phyloP scores from a whole-genome alignment of 2,113 vertebrate species.

The Labrus mixtus region DNA sequence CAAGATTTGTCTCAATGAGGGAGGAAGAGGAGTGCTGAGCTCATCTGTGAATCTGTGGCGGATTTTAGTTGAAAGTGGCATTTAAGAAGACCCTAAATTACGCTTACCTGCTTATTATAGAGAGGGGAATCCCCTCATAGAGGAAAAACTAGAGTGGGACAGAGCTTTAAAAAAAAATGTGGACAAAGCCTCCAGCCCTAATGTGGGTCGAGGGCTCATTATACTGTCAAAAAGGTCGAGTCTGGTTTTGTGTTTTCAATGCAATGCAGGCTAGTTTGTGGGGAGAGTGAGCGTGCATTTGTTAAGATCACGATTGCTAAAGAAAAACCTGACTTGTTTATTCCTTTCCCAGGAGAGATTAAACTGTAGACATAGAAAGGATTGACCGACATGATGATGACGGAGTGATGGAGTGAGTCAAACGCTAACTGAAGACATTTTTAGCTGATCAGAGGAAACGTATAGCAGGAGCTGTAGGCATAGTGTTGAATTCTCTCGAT shows the following conservation, averaged over 20 bases:
- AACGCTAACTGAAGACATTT: constrained; percentile 20
- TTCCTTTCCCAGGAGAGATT: neutral
- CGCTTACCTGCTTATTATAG: neutral
- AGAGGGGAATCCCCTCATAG: neutral
- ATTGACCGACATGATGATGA: constrained; percentile 23
- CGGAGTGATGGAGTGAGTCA: constrained; percentile 48
- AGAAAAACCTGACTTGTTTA: too few species aligned
- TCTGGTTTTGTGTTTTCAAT: too few species aligned
- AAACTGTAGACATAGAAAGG: constrained; percentile 29
- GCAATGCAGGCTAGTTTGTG: too few species aligned
- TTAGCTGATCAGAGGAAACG: constrained; percentile 38
- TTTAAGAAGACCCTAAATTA: constrained; percentile 10
- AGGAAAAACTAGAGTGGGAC: neutral
- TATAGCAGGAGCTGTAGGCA: constrained; percentile 40
- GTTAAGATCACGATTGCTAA: too few species aligned
- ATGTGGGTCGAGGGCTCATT: too few species aligned
- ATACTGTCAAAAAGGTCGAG: too few species aligned
- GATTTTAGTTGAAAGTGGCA: constrained; percentile 17
- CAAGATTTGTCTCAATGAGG: constrained; percentile 9
- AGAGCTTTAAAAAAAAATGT: too few species aligned
- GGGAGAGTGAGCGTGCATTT: too few species aligned
- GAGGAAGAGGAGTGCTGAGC: constrained; percentile 9
- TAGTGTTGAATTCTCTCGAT: neutral
- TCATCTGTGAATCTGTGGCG: neutral
- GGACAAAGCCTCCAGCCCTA: too few species aligned